Conservation (phyloP, 2,113 vertebrate genomes). For the Oxygymnocypris stewartii region DNA sequence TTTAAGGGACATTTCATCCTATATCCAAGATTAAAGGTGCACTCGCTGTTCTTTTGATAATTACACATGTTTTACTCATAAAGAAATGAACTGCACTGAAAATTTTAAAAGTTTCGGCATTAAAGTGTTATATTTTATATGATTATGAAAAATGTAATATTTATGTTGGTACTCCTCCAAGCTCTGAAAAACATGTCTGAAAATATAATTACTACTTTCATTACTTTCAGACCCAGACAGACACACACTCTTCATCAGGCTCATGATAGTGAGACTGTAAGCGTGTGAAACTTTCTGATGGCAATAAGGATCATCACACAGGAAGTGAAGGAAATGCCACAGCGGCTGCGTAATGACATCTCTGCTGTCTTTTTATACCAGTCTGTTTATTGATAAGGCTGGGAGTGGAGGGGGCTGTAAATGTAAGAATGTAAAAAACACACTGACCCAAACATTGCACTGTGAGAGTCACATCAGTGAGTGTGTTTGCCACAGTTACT, state of each 20-base stretch:
- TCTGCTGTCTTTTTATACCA: constrained; percentile 63
- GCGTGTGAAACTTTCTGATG: constrained; percentile 16
- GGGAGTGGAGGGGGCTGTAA: neutral
- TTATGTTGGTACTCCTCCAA: neutral
- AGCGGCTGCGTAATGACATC: constrained; percentile 74
- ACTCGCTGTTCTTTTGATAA: neutral
- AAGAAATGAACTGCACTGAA: neutral
- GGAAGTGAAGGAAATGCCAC: constrained; percentile 75
- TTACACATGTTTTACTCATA: neutral
- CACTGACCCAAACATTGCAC: neutral
- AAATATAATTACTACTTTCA: no score
- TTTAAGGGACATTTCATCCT: neutral
- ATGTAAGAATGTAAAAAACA: constrained; percentile 47
- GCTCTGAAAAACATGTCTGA: neutral
- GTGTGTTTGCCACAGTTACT: neutral
- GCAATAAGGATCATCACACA: constrained; percentile 51
- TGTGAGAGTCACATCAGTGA: neutral
- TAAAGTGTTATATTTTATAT: neutral
- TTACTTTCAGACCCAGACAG: neutral
- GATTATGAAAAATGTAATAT: neutral
- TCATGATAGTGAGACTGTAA: neutral
- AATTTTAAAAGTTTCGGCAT: no score
- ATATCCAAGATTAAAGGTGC: constrained; percentile 1
- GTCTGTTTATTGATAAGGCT: constrained; percentile 60
- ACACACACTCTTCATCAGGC: neutral